Base-by-base conservation (phyloP, 2,113 vertebrate genomes). In the Siphamia tubifer region DNA sequence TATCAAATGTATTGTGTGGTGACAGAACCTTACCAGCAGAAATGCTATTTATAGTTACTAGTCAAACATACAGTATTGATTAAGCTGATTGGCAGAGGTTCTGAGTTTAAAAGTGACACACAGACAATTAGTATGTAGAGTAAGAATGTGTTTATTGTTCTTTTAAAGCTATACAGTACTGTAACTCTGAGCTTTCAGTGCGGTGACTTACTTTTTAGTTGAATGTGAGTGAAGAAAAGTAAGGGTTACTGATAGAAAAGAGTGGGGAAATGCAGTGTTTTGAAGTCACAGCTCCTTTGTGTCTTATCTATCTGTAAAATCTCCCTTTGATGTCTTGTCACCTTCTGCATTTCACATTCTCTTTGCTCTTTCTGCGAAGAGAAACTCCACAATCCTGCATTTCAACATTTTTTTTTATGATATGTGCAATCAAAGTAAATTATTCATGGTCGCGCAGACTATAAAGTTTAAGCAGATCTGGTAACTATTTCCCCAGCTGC, bases 241-340 rank as follows among this genome's bases (percentile, higher is more conserved):
- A 5, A 79, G 80, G 57, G 40, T 74, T 74, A 55, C 63, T 64
- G 43, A 60, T 61, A 76, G 71, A 80, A 63, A 54, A 73, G 81
- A 69, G 62, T 53, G 35, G 36, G 27, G 48, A 66, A 64, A 77
- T 75, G 70, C 68, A 74, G 66, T 47, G 72, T 89, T 91, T 64
- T 91, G 88, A 90, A 90, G 81, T 81, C 47, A 17, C 32, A 34
- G 61, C 62, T 79, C 86, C 79, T 89, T 90, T 90, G 83, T 87
- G 75, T 90, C 86, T 89, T 83, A 84, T 90, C 86, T 87, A 51
- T 79, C 72, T 79, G 78, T 82, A 82, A 88, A 61, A 87, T 77
- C 69, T 77, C 48, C 51, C 89, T 92, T 93, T 93, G 77, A 92
- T 89, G 88, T 74, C 43, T 70, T 82, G 73, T 87, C 88, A 90